Percentiles rank a stretch among this genome's conserved stretches.
These are phyloP conservation scores for Percina caprodes DNA, from an alignment of 2,113 vertebrate species.

Conservation along the genomic window DNA sequence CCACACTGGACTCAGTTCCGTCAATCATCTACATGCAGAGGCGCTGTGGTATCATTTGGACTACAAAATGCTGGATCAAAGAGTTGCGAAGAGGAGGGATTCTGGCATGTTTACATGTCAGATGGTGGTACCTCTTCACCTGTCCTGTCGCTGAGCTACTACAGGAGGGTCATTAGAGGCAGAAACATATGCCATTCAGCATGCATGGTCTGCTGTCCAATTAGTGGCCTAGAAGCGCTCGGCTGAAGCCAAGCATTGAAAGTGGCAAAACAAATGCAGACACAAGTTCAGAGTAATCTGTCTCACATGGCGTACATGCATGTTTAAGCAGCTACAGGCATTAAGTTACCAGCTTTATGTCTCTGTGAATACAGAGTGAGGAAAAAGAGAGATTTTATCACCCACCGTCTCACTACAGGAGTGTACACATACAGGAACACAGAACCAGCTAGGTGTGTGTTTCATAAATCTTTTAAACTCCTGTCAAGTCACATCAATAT, in stretches of 20 bases:
- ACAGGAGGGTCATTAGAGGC: conserved; percentile 76
- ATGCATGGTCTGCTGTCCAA: conserved; percentile 70
- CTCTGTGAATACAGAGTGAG: conserved; percentile 33
- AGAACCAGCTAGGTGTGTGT: conserved; percentile 39
- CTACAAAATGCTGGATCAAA: conserved; percentile 78
- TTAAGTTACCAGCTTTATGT: conserved; percentile 41
- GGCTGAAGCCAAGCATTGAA: conserved; percentile 62
- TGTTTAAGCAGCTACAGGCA: conserved; percentile 28
- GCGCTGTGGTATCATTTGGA: conserved; percentile 39
- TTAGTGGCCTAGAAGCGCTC: conserved; percentile 68
- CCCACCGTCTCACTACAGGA: conserved; percentile 18
- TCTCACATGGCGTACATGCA: conserved; percentile 46
- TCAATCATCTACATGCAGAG: not conserved
- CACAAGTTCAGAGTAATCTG: conserved; percentile 34
- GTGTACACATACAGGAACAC: conserved; percentile 39
- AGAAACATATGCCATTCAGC: conserved; percentile 77
- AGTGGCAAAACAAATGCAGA: conserved; percentile 30
- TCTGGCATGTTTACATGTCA: conserved; percentile 69
- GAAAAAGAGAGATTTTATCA: conserved; percentile 35
- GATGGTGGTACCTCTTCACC: conserved; percentile 46
- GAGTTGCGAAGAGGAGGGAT: conserved; percentile 51
- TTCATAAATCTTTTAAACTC: conserved; percentile 79
- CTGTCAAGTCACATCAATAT: conserved; percentile 73
- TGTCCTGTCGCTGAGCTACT: conserved; percentile 49
- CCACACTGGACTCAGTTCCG: not conserved